Conservation (phyloP, 2,113 vertebrate genomes). For the Trematocara marginatum region DNA sequence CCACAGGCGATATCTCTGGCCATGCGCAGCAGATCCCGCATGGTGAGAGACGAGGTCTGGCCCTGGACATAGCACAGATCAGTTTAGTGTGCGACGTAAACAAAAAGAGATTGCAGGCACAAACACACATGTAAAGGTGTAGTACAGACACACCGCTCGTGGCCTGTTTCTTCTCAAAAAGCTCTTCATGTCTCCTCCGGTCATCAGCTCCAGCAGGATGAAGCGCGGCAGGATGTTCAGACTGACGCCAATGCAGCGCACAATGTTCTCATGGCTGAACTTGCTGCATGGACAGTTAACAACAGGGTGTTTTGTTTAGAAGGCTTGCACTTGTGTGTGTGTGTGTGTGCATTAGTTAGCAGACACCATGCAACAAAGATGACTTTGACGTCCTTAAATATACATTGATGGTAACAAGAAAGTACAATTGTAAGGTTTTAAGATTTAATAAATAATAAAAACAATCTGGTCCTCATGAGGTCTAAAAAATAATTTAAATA, state of each 20-base stretch:
- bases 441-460: background rate
- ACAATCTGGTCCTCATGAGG: background rate
- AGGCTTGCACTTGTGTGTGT: background rate
- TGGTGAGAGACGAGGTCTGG: constrained; percentile 77
- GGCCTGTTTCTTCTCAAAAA: constrained; percentile 86
- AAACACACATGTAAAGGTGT: background rate
- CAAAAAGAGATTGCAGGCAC: background rate
- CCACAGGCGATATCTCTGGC: constrained; percentile 86
- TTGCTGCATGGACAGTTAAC: constrained; percentile 68
- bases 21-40: constrained; percentile 85
- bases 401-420: background rate
- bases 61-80: constrained; percentile 64
- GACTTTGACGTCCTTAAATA: background rate
- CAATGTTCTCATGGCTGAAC: constrained; percentile 88
- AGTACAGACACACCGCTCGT: constrained; percentile 72
- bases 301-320: background rate
- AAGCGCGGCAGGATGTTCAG: constrained; percentile 83
- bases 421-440: background rate
- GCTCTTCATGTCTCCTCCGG: constrained; percentile 89
- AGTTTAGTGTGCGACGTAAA: background rate
- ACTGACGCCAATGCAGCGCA: constrained; percentile 85
- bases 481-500: background rate
- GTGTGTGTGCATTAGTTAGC: background rate
- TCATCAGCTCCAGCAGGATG: constrained; percentile 92
- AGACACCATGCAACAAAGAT: background rate